phyloP scores from a whole-genome alignment of 2,888 invertebrate species.

The Xanthorhoe spadicearia region DNA sequence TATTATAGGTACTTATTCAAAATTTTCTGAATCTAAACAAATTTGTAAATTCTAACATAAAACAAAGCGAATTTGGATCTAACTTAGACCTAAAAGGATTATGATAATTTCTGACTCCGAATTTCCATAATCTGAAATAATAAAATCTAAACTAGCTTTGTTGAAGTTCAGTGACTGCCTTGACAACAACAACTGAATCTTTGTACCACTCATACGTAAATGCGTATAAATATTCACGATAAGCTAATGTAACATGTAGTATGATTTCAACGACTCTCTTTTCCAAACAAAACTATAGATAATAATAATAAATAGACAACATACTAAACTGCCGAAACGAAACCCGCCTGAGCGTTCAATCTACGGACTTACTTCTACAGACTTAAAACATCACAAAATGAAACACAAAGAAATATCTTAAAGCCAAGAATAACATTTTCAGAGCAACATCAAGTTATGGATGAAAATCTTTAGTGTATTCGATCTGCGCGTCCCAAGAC shows the following conservation, averaged over 20 bases:
- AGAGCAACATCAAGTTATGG: conserved; percentile 24
- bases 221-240: too few species aligned
- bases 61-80: not conserved
- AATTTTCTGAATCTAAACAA: too few species aligned
- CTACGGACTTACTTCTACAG: too few species aligned
- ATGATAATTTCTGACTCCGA: conserved; percentile 45
- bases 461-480: conserved; percentile 35
- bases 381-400: not conserved
- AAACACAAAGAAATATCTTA: conserved; percentile 3
- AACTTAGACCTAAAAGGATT: conserved; percentile 29
- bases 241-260: too few species aligned
- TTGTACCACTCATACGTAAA: not conserved
- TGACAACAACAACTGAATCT: conserved; percentile 38
- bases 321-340: not conserved
- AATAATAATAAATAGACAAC: not conserved
- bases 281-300: not conserved
- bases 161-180: conserved; percentile 42
- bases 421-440: conserved; percentile 29
- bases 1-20: too few species aligned
- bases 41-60: too few species aligned
- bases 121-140: conserved; percentile 52
- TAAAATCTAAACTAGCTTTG: conserved; percentile 49
- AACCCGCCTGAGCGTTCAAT: too few species aligned
- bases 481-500: conserved; percentile 33
- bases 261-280: too few species aligned